Percentiles rank a stretch among this genome's conserved stretches.
Evolutionary conservation across 2,797 vertebrate genomes (phyloP).

Genomic region (Amphiprion clarkii): DNA sequence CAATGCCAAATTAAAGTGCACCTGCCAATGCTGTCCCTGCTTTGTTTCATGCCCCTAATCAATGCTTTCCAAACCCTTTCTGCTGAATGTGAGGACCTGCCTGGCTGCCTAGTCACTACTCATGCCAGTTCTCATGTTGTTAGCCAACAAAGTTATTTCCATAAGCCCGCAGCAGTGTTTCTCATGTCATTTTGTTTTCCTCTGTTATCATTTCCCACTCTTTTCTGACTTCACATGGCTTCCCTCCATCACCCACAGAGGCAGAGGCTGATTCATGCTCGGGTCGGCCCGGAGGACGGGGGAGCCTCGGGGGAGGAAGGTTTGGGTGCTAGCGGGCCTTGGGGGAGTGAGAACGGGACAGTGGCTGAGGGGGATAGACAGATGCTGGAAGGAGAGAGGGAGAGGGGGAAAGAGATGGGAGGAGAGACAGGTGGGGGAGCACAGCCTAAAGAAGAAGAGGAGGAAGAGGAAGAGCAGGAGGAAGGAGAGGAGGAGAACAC

Average conservation of each 20-base stretch:
- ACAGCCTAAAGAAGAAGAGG: slow-evolving; percentile 79
- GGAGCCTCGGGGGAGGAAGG: slow-evolving; percentile 66
- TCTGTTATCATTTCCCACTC: neutral
- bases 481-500: slow-evolving; percentile 62
- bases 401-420: slow-evolving; percentile 46
- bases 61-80: slow-evolving; percentile 35
- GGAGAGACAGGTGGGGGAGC: slow-evolving; percentile 39
- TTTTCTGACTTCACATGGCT: neutral
- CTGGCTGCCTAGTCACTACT: slow-evolving; percentile 39
- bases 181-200: slow-evolving; percentile 7
- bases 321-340: slow-evolving; percentile 45
- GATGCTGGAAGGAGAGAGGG: slow-evolving; percentile 66
- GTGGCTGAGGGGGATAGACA: slow-evolving; percentile 72
- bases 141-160: slow-evolving; percentile 23
- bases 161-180: slow-evolving; percentile 12
- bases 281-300: slow-evolving; percentile 73
- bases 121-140: slow-evolving; percentile 14
- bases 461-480: slow-evolving; percentile 78
- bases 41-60: slow-evolving; percentile 34
- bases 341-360: slow-evolving; percentile 79
- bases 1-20: slow-evolving; percentile 41
- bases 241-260: slow-evolving; percentile 70
- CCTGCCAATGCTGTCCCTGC: slow-evolving; percentile 33
- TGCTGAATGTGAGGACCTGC: slow-evolving; percentile 42
- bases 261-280: slow-evolving; percentile 82